Evolutionary conservation across 2,113 vertebrate species (phyloP), one percentile per base, ranked within the genome.

Genomic region (human (Homo sapiens)): DNA sequence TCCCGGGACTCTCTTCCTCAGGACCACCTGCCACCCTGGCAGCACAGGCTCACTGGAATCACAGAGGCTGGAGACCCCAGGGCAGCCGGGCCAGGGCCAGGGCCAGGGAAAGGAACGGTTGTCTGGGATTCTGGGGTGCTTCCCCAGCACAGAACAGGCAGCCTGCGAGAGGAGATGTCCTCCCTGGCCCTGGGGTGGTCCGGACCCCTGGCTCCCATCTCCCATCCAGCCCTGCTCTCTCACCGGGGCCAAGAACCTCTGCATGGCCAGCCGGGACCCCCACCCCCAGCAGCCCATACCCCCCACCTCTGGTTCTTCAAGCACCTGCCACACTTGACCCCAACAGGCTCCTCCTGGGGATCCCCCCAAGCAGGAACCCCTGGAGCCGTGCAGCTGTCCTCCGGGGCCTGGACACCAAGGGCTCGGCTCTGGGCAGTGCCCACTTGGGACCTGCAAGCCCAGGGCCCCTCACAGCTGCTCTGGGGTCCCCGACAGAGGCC

Each of bases 171-270:
- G 72, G 13, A 25, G 23, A 43, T 13, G 12, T 75, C 40, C 72
- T 43, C 40, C 72, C 68, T 4, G 8, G 68, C 35, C 68, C n/a
- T 22, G 61, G 18, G 18, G n/a, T 38, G 68, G n/a, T 64, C 12
- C 5, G 12, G 61, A 64, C 61, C 2, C 61, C 27, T 14, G 59
- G 61, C 61, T 64, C 27, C 61, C 27, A 64, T 30, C 61, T 64
- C 61, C 27, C 61, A 43, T 7, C 27, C 43, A 9, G 27, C 7
- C 73, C 4, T 17, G 13, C 75, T 48, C 7, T 48, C 61, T 27
- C 43, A 45, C 16, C 0, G 0, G 8, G 14, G 27, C 75, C 25
- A 12, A 8, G 75, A 48, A 27, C 27, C 43, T 48, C 3, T 6
- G 1, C 25, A 17, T 48, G 73, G 43, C 13, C 25, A 17, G 75